A percentile compares a stretch with the other conserved stretches of the same genome.
Conservation (phyloP, 2,888 invertebrate species). For the Limnephilus rhombicus region DNA sequence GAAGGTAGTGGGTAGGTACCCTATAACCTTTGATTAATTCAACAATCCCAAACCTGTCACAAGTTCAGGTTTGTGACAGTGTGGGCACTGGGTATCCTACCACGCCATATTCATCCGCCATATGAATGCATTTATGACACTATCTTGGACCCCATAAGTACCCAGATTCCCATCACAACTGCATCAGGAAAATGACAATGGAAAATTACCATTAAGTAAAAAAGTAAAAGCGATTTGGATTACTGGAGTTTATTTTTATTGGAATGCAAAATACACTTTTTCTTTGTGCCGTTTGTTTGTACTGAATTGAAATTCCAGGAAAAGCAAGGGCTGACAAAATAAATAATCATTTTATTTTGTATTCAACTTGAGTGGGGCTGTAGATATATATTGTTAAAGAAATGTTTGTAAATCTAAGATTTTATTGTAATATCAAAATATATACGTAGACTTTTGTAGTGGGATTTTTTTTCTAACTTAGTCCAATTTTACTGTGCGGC, state of each 20-base stretch:
- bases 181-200: neutral
- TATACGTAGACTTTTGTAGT: neutral
- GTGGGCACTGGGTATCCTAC: constrained; percentile 8
- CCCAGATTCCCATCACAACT: neutral
- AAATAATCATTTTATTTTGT: neutral
- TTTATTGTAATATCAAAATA: neutral
- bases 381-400: neutral
- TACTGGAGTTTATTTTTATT: neutral
- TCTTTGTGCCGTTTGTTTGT: neutral
- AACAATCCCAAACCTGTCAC: constrained; percentile 23
- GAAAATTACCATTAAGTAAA: neutral
- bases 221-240: neutral
- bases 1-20: neutral
- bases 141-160: constrained; percentile 54
- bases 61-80: constrained; percentile 37
- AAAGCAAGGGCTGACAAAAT: neutral
- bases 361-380: neutral
- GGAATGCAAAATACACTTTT: neutral
- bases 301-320: neutral
- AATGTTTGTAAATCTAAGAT: neutral
- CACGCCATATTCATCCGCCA: constrained; percentile 54
- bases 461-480: neutral
- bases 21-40: constrained; percentile 13
- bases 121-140: constrained; percentile 61
- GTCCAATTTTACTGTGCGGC: neutral